Evolutionary conservation across 1,140 invertebrate species (phyloP).

Genomic region (Pseudomyrmex cubaensis): DNA sequence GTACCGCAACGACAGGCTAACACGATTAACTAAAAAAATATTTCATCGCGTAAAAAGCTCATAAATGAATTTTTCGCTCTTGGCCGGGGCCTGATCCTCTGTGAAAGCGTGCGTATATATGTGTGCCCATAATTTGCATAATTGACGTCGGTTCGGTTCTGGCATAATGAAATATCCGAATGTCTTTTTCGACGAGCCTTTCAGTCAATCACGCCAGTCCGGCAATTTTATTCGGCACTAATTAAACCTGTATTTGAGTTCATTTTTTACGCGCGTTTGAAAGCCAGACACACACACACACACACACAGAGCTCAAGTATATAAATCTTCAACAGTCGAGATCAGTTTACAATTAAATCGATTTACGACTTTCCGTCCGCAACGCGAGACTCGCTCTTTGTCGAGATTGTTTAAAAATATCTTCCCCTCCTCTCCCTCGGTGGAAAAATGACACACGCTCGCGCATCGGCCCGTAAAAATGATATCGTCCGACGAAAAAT

Average conservation of each 20-base stretch:
- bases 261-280: conserved; percentile 67
- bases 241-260: conserved; percentile 70
- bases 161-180: conserved; percentile 68
- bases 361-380: conserved; percentile 25
- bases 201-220: conserved; percentile 65
- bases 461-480: neutral
- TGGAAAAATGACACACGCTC: neutral
- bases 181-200: conserved; percentile 63
- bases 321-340: conserved; percentile 62
- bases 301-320: neutral
- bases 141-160: conserved; percentile 61
- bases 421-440: neutral
- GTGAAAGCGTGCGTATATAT: conserved; percentile 24
- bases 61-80: conserved; percentile 54
- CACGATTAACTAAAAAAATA: conserved; percentile 64
- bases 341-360: conserved; percentile 60
- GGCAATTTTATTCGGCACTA: conserved; percentile 65
- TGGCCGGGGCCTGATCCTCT: conserved; percentile 28
- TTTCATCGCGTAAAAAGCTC: conserved; percentile 52
- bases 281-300: conserved; percentile 50
- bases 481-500: too few species aligned
- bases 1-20: conserved; percentile 45
- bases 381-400: neutral
- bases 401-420: conserved; percentile 41
- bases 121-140: conserved; percentile 67